These are phyloP conservation scores for Hepsetus odoe DNA, from an alignment of 2,113 vertebrate genomes.

Conservation along the genomic window DNA sequence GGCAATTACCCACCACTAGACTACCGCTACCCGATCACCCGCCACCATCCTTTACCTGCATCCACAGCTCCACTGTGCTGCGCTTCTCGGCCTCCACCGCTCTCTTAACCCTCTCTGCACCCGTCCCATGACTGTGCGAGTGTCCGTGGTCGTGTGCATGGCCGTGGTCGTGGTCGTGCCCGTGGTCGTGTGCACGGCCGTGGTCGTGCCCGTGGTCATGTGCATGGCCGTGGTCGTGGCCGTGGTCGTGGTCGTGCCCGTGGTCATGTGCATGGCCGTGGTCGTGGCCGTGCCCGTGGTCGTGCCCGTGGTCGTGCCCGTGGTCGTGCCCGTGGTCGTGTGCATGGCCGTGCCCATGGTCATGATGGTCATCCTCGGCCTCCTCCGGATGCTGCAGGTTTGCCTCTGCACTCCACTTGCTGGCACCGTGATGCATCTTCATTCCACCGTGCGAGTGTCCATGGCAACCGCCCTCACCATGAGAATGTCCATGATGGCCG, in stretches of 20 bases:
- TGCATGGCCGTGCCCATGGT: not conserved
- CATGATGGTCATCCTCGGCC: constrained; percentile 58
- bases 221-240: not conserved
- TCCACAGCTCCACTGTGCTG: constrained; percentile 82
- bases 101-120: constrained; percentile 57
- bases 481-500: constrained; percentile 68
- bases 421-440: constrained; percentile 77
- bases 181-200: constrained; percentile 32
- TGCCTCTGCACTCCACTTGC: constrained; percentile 80
- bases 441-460: constrained; percentile 64
- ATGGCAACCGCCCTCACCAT: constrained; percentile 64
- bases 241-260: not conserved
- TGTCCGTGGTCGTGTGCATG: not conserved
- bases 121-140: constrained; percentile 35
- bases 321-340: constrained; percentile 63
- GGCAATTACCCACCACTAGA: too few relatives aligned
- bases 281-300: not conserved
- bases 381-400: constrained; percentile 65
- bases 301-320: not conserved
- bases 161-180: constrained; percentile 54
- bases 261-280: not conserved
- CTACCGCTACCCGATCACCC: too few relatives aligned
- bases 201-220: constrained; percentile 43
- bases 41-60: constrained; percentile 81
- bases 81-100: constrained; percentile 64